A percentile compares a stretch with the other conserved stretches of the same genome.
Conservation (phyloP, 2,113 vertebrate genomes). For the Protomyctophum bolini region DNA sequence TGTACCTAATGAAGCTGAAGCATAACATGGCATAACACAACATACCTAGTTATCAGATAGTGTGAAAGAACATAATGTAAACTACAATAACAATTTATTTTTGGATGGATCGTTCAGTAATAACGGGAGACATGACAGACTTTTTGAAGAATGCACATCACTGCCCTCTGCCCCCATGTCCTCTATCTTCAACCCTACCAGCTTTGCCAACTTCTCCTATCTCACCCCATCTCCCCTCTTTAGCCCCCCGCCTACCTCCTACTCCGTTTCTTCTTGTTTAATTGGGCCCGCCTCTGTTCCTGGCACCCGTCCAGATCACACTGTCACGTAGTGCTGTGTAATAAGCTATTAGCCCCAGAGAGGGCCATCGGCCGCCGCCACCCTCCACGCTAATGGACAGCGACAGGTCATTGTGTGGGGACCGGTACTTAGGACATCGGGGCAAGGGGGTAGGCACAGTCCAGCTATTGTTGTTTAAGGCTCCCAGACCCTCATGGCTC, state of each 20-base stretch:
- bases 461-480: constrained; percentile 65
- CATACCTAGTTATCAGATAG: no score
- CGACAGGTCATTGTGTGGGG: constrained; percentile 77
- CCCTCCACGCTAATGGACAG: constrained; percentile 72
- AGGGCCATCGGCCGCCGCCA: constrained; percentile 32
- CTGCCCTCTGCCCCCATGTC: constrained; percentile 45
- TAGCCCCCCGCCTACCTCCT: constrained; percentile 11
- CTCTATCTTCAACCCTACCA: constrained; percentile 12
- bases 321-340: constrained; percentile 74
- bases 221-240: not conserved
- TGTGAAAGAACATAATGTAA: no score
- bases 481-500: not conserved
- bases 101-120: constrained; percentile 48
- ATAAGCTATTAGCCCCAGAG: constrained; percentile 78
- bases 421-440: constrained; percentile 52
- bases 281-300: constrained; percentile 70
- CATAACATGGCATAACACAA: no score
- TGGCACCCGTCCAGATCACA: constrained; percentile 74
- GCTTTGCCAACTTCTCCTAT: constrained; percentile 8
- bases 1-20: no score
- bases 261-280: constrained; percentile 63
- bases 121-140: constrained; percentile 43
- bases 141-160: constrained; percentile 63
- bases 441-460: constrained; percentile 48
- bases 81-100: constrained; percentile 1